Conservation (phyloP, 2,888 invertebrate species). For the Encarsia formosa region DNA sequence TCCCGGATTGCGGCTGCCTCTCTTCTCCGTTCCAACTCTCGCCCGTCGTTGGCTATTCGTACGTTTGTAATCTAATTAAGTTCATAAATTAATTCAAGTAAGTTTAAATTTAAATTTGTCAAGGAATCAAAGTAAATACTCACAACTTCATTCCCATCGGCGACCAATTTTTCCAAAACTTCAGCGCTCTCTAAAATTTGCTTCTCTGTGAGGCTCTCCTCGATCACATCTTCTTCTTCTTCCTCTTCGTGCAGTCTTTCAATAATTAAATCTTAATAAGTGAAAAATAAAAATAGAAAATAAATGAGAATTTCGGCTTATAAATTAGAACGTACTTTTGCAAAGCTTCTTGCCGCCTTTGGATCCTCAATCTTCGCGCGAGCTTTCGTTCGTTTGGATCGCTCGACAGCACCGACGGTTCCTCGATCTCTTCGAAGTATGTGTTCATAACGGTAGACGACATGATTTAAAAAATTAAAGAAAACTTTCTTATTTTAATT, state of each 20-base stretch:
- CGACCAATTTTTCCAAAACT: constrained; percentile 60
- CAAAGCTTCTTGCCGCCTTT: constrained; percentile 60
- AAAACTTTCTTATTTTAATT: too few species aligned
- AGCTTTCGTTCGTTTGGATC: constrained; percentile 69
- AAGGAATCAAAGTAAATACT: constrained; percentile 34
- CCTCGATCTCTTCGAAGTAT: constrained; percentile 50
- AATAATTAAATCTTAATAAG: background rate
- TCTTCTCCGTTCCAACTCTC: constrained; percentile 62
- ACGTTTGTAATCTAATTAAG: constrained; percentile 61
- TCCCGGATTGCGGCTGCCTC: constrained; percentile 55
- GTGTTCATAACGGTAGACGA: constrained; percentile 27
- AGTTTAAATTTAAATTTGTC: too few species aligned
- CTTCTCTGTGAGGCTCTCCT: constrained; percentile 59
- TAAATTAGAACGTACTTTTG: constrained; percentile 47
- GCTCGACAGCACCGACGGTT: constrained; percentile 60
- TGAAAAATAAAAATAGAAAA: background rate
- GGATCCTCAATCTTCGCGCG: constrained; percentile 65
- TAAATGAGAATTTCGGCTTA: background rate
- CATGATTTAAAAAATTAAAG: too few species aligned
- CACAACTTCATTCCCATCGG: constrained; percentile 69
- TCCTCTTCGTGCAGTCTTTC: constrained; percentile 33
- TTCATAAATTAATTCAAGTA: background rate
- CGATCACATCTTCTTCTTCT: constrained; percentile 48
- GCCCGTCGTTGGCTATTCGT: constrained; percentile 69
- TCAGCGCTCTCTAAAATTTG: constrained; percentile 64